A percentile compares a stretch with the other conserved stretches of the same genome.
Conservation (phyloP, 2,113 vertebrate species). For the Onychostoma macrolepis region DNA sequence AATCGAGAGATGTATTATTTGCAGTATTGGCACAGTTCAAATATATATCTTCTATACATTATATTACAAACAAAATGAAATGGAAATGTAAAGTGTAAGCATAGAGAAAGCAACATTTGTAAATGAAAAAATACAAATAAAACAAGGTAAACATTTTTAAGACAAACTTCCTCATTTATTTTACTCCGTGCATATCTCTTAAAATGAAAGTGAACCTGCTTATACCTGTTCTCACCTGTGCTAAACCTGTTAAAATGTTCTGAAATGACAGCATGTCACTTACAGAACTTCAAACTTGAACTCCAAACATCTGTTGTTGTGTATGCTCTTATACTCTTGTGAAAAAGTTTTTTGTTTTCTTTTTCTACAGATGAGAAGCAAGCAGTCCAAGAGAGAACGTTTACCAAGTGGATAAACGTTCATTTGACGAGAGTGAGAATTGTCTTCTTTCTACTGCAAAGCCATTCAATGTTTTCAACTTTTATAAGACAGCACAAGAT, state of each 20-base stretch:
- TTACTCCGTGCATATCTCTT: neutral
- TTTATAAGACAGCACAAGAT: neutral
- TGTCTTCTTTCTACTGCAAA: neutral
- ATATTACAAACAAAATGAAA: neutral
- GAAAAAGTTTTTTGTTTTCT: neutral
- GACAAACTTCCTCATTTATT: neutral
- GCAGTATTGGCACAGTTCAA: neutral
- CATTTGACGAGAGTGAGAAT: conserved; percentile 65
- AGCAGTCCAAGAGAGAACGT: conserved; percentile 59
- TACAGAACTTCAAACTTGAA: neutral
- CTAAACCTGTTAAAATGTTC: neutral
- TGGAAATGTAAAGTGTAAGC: neutral
- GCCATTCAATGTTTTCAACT: neutral
- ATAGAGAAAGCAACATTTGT: neutral
- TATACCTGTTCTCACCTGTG: neutral
- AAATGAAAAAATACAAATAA: neutral
- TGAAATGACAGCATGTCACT: neutral
- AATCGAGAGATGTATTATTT: neutral
- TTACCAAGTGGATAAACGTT: conserved; percentile 70
- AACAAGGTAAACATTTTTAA: neutral
- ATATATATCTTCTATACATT: neutral
- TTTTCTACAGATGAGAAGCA: conserved; percentile 53
- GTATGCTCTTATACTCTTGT: neutral
- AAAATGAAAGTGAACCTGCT: neutral
- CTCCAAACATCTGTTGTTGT: neutral